Evolutionary conservation across 30 jellyfish, hydroid and myxozoan species (phyloP).

Genomic region (Aurelia aurita): DNA sequence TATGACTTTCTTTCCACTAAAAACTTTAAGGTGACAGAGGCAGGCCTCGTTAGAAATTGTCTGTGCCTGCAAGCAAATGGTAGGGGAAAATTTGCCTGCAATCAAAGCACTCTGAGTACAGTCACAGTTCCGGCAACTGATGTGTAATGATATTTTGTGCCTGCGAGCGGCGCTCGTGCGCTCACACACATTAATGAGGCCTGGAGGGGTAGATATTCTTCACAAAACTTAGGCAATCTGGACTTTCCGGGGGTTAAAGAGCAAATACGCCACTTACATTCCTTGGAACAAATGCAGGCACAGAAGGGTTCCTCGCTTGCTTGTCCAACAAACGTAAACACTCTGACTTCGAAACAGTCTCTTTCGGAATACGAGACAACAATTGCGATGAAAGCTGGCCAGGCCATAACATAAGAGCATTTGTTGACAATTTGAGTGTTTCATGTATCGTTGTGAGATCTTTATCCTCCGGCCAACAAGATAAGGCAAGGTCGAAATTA

Average conservation of each 20-base stretch:
- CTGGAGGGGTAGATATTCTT: background rate
- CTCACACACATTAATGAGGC: too few relatives aligned
- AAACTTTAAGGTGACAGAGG: background rate
- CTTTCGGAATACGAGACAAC: constrained; percentile 56
- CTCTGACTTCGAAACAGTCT: constrained; percentile 18
- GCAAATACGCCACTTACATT: constrained; percentile 48
- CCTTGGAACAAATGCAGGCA: constrained; percentile 61
- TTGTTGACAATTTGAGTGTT: constrained; percentile 65
- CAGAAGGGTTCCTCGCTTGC: constrained; percentile 64
- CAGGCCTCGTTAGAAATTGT: background rate
- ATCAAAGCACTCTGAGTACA: too few relatives aligned
- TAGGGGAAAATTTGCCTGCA: too few relatives aligned
- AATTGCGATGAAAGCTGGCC: constrained; percentile 82
- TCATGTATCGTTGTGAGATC: constrained; percentile 56
- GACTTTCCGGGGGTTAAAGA: too few relatives aligned
- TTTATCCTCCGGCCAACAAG: constrained; percentile 58
- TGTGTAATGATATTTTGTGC: too few relatives aligned
- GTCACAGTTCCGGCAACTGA: too few relatives aligned
- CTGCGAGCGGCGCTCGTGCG: too few relatives aligned
- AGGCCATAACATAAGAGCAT: constrained; percentile 73
- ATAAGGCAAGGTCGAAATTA: constrained; percentile 47
- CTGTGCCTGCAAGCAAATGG: too few relatives aligned
- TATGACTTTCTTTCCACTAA: too few relatives aligned
- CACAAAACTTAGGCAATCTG: too few relatives aligned
- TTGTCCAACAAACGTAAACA: constrained; percentile 31